Evolutionary conservation across 2,113 vertebrate genomes (phyloP).

Genomic region (Xenopus laevis): DNA sequence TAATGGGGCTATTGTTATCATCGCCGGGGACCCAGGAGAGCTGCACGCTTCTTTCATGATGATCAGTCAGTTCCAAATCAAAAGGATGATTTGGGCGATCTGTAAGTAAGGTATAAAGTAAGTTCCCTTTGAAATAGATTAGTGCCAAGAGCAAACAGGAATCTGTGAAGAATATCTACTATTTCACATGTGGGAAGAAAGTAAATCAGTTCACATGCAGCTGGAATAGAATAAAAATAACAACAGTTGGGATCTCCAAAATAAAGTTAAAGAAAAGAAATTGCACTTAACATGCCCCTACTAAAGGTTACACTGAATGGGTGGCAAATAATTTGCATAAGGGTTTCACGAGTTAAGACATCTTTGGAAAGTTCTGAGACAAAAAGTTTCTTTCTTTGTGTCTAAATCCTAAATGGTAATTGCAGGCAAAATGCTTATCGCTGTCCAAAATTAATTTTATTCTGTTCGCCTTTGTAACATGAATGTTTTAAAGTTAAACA

Average conservation of each 20-base stretch:
- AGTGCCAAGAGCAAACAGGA: constrained; percentile 10
- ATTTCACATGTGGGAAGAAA: background rate
- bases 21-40: constrained; percentile 91
- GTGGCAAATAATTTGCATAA: too few species aligned
- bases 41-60: constrained; percentile 76
- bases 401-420: too few species aligned
- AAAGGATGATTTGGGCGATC: constrained; percentile 85
- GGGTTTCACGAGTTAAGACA: too few species aligned
- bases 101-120: constrained; percentile 55
- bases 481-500: too few species aligned
- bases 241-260: constrained; percentile 43
- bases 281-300: too few species aligned
- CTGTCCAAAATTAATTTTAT: too few species aligned
- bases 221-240: constrained; percentile 46
- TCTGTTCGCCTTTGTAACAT: too few species aligned
- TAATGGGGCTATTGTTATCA: constrained; percentile 88
- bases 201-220: constrained; percentile 55
- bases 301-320: too few species aligned
- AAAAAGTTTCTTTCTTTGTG: too few species aligned
- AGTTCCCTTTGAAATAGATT: background rate
- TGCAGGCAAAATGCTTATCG: too few species aligned
- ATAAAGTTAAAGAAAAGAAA: background rate
- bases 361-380: too few species aligned
- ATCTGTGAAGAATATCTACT: constrained; percentile 32
- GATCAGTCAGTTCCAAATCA: constrained; percentile 90